Evolutionary conservation across 2,888 invertebrate species (phyloP).

Genomic region (Congeria kusceri): DNA sequence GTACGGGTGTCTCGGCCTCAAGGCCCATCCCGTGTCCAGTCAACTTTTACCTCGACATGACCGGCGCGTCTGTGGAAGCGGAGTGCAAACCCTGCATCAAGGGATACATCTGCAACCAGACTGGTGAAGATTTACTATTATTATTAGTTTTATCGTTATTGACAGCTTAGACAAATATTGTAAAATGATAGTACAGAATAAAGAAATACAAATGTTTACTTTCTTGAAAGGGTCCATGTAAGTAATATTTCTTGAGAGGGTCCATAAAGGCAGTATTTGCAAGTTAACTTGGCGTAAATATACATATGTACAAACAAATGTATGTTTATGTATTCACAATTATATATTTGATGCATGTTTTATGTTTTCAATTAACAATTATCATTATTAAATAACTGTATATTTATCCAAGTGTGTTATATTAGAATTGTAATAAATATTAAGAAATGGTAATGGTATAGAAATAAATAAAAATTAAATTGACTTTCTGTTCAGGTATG

Average conservation of each 20-base stretch:
- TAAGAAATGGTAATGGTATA: not conserved
- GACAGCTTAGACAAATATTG: no score
- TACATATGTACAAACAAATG: not conserved
- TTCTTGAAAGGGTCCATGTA: no score
- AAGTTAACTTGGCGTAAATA: no score
- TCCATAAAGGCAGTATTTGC: no score
- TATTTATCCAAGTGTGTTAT: not conserved
- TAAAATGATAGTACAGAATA: no score
- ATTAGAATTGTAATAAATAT: no score
- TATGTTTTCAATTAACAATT: not conserved
- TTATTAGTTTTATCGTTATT: no score
- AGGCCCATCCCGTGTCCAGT: constrained; percentile 74
- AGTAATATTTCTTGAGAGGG: no score
- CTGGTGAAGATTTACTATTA: constrained; percentile 70
- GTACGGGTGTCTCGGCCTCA: constrained; percentile 63
- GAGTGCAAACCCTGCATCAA: constrained; percentile 81
- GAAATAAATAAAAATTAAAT: not conserved
- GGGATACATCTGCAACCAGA: constrained; percentile 82
- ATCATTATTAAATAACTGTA: not conserved
- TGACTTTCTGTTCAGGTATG: constrained; percentile 74
- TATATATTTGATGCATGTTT: not conserved
- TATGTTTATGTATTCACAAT: not conserved
- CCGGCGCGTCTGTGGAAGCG: constrained; percentile 73
- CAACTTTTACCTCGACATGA: constrained; percentile 76
- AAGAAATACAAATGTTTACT: no score